Evolutionary conservation across 2,888 invertebrate genomes (phyloP).

Genomic region (Spilosoma lubricipeda): DNA sequence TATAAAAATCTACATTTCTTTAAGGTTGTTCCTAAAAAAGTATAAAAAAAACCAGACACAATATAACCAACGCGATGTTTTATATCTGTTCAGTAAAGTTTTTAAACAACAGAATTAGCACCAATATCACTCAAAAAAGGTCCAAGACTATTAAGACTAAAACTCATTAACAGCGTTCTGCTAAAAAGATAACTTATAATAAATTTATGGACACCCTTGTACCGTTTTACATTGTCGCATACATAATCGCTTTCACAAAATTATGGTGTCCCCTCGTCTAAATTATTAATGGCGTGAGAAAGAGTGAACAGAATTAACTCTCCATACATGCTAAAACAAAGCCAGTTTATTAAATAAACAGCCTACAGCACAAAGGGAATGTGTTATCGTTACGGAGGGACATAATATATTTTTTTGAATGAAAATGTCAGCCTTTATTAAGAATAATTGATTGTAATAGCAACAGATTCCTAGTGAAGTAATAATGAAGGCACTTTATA

Average conservation of each 20-base stretch:
- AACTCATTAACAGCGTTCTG: slow-evolving; percentile 35
- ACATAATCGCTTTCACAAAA: slow-evolving; percentile 51
- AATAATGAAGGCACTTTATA: slow-evolving; percentile 29
- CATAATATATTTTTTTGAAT: slow-evolving; percentile 46
- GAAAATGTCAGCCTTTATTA: slow-evolving; percentile 25
- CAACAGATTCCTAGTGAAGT: slow-evolving; percentile 32
- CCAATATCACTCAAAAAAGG: slow-evolving; percentile 12
- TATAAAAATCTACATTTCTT: no score
- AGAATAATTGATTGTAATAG: slow-evolving; percentile 31
- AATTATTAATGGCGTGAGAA: slow-evolving; percentile 51
- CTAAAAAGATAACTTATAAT: slow-evolving; percentile 45
- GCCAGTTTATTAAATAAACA: slow-evolving; percentile 65
- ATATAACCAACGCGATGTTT: no score
- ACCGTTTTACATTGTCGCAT: slow-evolving; percentile 31
- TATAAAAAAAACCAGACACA: no score
- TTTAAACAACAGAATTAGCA: no score
- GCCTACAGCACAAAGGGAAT: slow-evolving; percentile 60
- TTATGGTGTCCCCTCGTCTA: slow-evolving; percentile 50
- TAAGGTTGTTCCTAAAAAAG: no score
- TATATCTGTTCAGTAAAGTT: no score
- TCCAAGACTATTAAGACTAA: slow-evolving; percentile 35
- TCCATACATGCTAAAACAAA: slow-evolving; percentile 47
- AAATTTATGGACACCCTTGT: slow-evolving; percentile 43
- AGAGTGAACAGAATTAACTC: slow-evolving; percentile 62
- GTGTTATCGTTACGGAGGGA: slow-evolving; percentile 56